These are phyloP conservation scores for Halocaridina rubra DNA, from an alignment of 2,888 invertebrate genomes.

Conservation along the genomic window DNA sequence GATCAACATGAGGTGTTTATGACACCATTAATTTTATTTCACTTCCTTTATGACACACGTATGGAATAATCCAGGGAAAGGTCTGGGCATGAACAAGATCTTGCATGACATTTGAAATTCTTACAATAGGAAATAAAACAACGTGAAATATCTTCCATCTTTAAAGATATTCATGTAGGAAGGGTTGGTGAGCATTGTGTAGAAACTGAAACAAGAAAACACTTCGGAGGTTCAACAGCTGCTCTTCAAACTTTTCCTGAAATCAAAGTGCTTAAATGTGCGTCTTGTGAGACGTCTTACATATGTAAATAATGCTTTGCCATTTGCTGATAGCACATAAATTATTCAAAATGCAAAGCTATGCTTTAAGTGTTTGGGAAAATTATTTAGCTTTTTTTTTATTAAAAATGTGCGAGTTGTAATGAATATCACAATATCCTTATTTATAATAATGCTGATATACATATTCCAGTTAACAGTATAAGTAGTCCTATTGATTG, in stretches of 20 bases:
- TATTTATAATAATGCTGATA: too few relatives aligned
- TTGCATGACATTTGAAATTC: neutral
- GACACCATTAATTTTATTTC: too few relatives aligned
- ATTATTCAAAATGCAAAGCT: neutral
- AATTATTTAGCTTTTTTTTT: neutral
- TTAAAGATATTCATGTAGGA: neutral
- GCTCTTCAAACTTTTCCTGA: slow-evolving; percentile 6
- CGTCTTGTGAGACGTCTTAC: neutral
- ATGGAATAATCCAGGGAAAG: neutral
- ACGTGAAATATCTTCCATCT: neutral
- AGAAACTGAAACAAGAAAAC: neutral
- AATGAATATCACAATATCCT: neutral
- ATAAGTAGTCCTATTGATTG: too few relatives aligned
- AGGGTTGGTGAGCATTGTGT: neutral
- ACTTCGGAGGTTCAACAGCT: neutral
- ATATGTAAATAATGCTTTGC: neutral
- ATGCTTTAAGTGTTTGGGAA: slow-evolving; percentile 1
- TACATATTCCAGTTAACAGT: too few relatives aligned
- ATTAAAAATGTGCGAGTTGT: neutral
- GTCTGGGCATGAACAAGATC: too few relatives aligned
- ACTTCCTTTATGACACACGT: too few relatives aligned
- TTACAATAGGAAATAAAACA: neutral
- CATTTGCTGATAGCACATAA: neutral
- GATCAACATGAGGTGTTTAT: too few relatives aligned
- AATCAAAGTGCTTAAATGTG: neutral